Conservation (phyloP, 2,113 vertebrate genomes). For the Microcebus tavaratra region DNA sequence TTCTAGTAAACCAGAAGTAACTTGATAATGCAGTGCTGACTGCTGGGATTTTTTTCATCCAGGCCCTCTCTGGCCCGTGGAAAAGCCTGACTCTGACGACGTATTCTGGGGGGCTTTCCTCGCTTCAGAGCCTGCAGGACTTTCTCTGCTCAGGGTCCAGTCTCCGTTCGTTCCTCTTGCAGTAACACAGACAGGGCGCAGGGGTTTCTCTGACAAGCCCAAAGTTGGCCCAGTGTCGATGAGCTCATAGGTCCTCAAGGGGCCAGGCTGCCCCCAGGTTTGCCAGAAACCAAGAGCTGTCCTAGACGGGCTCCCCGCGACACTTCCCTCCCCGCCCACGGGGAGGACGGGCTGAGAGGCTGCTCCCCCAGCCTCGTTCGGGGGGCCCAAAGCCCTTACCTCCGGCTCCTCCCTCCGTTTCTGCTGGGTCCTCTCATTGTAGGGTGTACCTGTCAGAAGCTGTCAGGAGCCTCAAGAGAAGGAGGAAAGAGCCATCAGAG, state of each 20-base stretch:
- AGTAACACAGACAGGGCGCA: rapidly evolving
- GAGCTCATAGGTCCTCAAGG: background rate
- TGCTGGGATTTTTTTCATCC: background rate
- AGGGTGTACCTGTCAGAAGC: background rate
- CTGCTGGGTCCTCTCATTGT: background rate
- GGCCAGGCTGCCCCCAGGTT: rapidly evolving
- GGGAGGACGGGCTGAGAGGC: no score
- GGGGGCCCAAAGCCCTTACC: background rate
- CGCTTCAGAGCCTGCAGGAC: background rate
- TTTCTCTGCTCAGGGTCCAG: background rate
- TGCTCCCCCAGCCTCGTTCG: rapidly evolving
- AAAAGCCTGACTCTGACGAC: background rate
- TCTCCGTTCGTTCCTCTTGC: background rate
- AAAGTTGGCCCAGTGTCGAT: no score
- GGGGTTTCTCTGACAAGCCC: background rate
- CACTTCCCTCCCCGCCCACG: no score
- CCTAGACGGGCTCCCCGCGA: background rate
- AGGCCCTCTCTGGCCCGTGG: background rate
- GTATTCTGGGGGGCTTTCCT: no score
- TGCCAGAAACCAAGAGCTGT: no score
- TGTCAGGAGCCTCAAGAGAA: background rate
- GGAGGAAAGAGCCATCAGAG: rapidly evolving
- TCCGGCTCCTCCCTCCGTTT: background rate
- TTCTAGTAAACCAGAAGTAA: background rate
- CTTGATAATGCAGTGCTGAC: background rate